Conservation (phyloP, 1,140 invertebrate species). For the Potamilus streckersoni region DNA sequence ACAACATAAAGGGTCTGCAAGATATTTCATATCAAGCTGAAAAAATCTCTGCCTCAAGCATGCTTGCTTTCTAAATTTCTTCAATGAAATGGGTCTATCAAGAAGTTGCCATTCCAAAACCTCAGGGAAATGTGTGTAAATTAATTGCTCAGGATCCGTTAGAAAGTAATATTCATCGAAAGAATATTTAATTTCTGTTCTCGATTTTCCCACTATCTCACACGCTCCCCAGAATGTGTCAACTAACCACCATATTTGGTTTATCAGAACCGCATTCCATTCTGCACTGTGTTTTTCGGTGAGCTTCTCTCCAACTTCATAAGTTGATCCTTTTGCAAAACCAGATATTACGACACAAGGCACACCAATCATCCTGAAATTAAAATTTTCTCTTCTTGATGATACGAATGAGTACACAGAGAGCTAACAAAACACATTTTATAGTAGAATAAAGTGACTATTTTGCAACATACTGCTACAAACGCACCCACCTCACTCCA, state of each 20-base stretch:
- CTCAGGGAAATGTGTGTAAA: conserved; percentile 71
- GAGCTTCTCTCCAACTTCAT: conserved; percentile 52
- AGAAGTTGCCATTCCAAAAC: conserved; percentile 55
- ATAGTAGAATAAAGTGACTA: no score
- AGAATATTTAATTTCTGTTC: background rate
- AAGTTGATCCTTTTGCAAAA: conserved; percentile 53
- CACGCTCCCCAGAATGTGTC: conserved; percentile 60
- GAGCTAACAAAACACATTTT: no score
- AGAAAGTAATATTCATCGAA: no score
- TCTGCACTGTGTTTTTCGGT: conserved; percentile 51
- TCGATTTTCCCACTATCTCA: conserved; percentile 36
- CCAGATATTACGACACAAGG: conserved; percentile 54
- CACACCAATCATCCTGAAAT: conserved; percentile 44
- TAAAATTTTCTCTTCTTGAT: no score
- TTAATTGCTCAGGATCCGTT: conserved; percentile 68
- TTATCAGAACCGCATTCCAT: conserved; percentile 59
- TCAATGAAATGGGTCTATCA: conserved; percentile 35
- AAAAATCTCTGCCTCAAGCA: conserved; percentile 57
- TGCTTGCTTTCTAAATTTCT: conserved; percentile 49
- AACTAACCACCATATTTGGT: conserved; percentile 51
- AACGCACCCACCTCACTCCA: no score
- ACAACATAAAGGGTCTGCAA: conserved; percentile 45
- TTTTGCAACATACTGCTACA: no score
- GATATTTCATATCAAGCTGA: conserved; percentile 43
- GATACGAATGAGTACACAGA: no score